Evolutionary conservation across 2,113 vertebrate species (phyloP).

Genomic region (Strix aluco): DNA sequence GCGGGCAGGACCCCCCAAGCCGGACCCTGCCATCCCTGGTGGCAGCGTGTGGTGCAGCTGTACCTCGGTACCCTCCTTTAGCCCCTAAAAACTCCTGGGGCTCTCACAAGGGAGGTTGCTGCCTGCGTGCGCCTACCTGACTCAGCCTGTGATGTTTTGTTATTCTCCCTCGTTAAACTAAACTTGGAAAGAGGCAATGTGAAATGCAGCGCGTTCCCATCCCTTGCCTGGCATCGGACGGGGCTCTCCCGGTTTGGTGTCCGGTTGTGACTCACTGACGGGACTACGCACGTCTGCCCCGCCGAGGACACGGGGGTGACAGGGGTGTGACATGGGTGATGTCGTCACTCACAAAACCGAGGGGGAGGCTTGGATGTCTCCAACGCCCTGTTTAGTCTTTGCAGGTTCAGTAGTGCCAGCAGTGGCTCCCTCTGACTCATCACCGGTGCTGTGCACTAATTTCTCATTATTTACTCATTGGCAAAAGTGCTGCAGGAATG

Average conservation of each 20-base stretch:
- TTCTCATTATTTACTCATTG: constrained; percentile 47
- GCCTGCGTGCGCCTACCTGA: fast-evolving
- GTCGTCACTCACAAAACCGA: fast-evolving
- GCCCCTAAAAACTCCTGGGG: background rate
- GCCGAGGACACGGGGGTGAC: fast-evolving
- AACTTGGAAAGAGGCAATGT: fast-evolving
- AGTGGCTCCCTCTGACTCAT: background rate
- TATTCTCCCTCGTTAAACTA: background rate
- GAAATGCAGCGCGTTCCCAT: fast-evolving
- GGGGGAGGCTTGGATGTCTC: background rate
- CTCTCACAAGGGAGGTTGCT: background rate
- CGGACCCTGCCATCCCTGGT: background rate
- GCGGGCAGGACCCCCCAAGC: background rate
- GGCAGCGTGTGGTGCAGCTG: background rate
- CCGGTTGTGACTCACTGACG: background rate
- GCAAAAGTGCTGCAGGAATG: background rate
- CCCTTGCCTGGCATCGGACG: fast-evolving
- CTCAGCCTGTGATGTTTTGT: background rate
- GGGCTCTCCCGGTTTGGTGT: background rate
- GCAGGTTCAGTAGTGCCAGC: background rate
- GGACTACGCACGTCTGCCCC: fast-evolving
- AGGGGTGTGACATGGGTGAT: background rate
- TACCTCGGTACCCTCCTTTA: background rate
- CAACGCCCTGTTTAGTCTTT: background rate
- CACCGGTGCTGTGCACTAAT: background rate